These are phyloP conservation scores for Fregetta grallaria DNA, from an alignment of 2,113 vertebrate genomes.

Conservation along the genomic window DNA sequence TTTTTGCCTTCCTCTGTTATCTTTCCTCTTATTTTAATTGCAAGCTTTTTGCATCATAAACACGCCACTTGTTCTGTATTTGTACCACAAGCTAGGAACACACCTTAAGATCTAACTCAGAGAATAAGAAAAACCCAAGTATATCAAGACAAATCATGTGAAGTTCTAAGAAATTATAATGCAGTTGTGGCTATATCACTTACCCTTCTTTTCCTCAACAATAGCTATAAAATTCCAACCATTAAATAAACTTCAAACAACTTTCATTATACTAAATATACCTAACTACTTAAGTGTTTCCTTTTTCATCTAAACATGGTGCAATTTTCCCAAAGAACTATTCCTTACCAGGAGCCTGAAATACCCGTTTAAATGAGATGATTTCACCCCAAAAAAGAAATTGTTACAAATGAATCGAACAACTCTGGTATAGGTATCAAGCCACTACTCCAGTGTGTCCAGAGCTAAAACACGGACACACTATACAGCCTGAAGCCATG, in stretches of 20 bases:
- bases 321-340: neutral
- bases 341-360: neutral
- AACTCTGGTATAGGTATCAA: neutral
- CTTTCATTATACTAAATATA: neutral
- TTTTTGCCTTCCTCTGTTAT: neutral
- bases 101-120: neutral
- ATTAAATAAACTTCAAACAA: neutral
- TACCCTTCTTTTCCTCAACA: neutral
- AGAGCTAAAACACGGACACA: neutral
- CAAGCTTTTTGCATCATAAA: neutral
- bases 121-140: neutral
- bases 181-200: neutral
- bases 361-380: neutral
- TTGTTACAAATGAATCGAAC: neutral
- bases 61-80: neutral
- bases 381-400: neutral
- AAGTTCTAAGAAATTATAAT: neutral
- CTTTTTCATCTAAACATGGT: neutral
- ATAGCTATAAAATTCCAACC: neutral
- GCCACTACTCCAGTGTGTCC: neutral
- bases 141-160: neutral
- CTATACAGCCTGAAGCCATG: neutral
- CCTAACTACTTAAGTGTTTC: neutral
- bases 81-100: neutral
- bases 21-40: neutral